Base-by-base conservation (phyloP, 2,113 vertebrate genomes). In the Cyanoramphus novaezelandiae region DNA sequence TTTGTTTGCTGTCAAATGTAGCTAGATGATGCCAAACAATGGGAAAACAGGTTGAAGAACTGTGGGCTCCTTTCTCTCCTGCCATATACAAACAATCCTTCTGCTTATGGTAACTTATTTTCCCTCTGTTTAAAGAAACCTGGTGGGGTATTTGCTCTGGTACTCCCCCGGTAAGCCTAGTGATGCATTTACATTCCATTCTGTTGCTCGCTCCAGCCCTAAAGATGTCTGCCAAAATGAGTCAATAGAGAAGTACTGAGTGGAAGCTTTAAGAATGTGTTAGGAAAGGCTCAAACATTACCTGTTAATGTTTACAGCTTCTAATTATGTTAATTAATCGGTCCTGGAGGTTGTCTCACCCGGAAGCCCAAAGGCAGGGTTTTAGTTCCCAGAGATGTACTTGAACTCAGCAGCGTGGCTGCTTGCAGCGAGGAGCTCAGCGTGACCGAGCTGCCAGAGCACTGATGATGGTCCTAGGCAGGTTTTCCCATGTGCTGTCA, bases 311-410 rank as follows among this genome's bases (percentile, higher is more conserved):
- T 94, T 96, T 94, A 96, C 92, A 97, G 88, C 90, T 96, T 79
- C 86, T 96, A 96, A 95, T 96, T 95, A 95, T 14, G 57, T 92
- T 96, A 92, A 97, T 95, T 95, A 95, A 95, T 96, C 94, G 95
- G 82, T 35, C 91, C 74, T 74, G 12, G 68, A 92, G 82, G 79
- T 55, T 95, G 91, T 55, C 63, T 95, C 63, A 86, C 33, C 57
- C 3, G 0, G 75, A 71, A 94, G 92, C 88, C 88, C 91, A 78
- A 21, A 86, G 91, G 95, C 95, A 96, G 88, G 83, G 37, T 78
- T 93, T 67, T 33, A 82, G 83, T 75, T 96, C 94, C 69, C 92
- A 86, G 72, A 93, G 91, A 92, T 53, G 72, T 5, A 8, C 55
- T 87, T 49, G 16, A 33, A 71, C 82, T 70, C 68, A 2, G 62